Conservation (phyloP, 2,888 invertebrate species). For the Gasteruption jaculator region DNA sequence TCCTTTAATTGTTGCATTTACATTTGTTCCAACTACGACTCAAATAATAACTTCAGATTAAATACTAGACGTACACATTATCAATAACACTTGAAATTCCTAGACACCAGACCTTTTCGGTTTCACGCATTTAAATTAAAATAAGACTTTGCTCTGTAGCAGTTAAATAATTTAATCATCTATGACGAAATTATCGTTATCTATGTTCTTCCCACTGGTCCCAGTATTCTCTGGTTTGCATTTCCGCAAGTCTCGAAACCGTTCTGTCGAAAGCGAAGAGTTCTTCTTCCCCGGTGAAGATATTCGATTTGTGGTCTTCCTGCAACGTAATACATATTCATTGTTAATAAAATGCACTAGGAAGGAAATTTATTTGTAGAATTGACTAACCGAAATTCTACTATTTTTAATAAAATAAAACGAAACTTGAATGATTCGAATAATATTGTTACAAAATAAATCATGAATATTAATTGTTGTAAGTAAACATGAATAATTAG, state of each 20-base stretch:
- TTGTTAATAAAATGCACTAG: conserved; percentile 4
- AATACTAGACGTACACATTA: too few species aligned
- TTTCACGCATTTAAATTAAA: too few species aligned
- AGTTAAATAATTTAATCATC: conserved; percentile 26
- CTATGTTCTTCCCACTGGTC: conserved; percentile 63
- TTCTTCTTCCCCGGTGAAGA: conserved; percentile 98
- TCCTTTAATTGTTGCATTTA: too few species aligned
- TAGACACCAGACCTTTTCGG: too few species aligned
- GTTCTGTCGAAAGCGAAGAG: conserved; percentile 95
- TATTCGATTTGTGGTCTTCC: conserved; percentile 77
- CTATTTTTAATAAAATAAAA: not conserved
- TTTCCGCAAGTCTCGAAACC: conserved; percentile 87
- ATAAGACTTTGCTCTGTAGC: too few species aligned
- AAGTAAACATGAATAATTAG: conserved; percentile 12
- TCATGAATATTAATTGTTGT: conserved; percentile 1
- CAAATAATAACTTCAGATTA: too few species aligned
- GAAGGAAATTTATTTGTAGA: conserved; percentile 9
- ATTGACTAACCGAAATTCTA: conserved; percentile 9
- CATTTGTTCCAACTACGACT: too few species aligned
- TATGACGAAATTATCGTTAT: conserved; percentile 30
- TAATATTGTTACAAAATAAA: too few species aligned
- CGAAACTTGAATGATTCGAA: too few species aligned
- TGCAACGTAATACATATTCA: conserved; percentile 37
- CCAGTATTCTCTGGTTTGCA: conserved; percentile 96
- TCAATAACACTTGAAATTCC: too few species aligned